Base-by-base conservation (phyloP, 2,888 invertebrate species). In the Melanargia galathea region DNA sequence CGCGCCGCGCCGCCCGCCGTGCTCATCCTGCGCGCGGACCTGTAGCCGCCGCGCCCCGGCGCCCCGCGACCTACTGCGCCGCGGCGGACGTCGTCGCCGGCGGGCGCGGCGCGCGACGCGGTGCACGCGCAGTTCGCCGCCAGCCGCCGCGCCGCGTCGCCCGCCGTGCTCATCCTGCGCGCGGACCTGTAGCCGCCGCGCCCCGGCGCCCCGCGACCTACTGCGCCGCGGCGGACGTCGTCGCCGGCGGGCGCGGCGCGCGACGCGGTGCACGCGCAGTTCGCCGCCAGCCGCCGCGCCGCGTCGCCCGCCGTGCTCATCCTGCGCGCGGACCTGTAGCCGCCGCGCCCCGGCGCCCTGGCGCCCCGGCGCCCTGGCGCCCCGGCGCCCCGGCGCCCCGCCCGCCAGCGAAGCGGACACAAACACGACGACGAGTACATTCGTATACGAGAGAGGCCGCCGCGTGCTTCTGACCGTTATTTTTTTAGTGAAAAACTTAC, bases 21-120 rank as follows among this genome's bases (percentile, higher is more conserved):
- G 69, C 85, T 88, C 73, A 81, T 87, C 68, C 78, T 87, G 73
- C 87, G 78, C 75, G 72, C 83, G 35, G 84, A 84, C 65, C 77
- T 86, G 18, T 84, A 75, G 70, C 65, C 71, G 68, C 63, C 69
- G 69, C 69, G 64, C 30, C 10, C 20, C 35, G 60, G 65, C 78
- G 69, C 75, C 18, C 10, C n/a, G n/a, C n/a, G n/a, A n/a, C n/a
- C n/a, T n/a, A n/a, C n/a, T n/a, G n/a, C n/a, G 2, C 8, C 35
- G 64, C 69, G 40, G 67, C 70, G 62, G 46, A 30, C 68, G 66
- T 55, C 67, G 59, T 54, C 66, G 63, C 13, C 68, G 46, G 10
- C 45, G 64, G 46, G 63, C 35, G 60, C 55, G 40, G 16, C 26
- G n/a, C n/a, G 26, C 35, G 13, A 2, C 33, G 18, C 51, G 51